These are phyloP conservation scores for Sarcophilus harrisii DNA, from an alignment of 2,797 vertebrate genomes.

Conservation along the genomic window DNA sequence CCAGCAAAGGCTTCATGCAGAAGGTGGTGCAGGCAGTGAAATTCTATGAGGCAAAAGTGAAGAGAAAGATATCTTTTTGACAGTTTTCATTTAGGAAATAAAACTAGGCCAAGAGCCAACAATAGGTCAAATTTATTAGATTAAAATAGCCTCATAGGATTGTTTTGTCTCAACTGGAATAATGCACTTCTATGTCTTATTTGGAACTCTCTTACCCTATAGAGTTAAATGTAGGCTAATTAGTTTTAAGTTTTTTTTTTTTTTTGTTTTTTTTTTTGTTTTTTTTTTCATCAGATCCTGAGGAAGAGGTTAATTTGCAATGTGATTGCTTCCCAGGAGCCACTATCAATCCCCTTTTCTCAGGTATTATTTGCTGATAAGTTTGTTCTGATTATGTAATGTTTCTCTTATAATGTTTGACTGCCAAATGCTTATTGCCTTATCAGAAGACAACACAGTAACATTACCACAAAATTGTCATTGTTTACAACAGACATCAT, in stretches of 20 bases:
- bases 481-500: constrained; percentile 9
- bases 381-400: constrained; percentile 14
- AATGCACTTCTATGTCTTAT: not conserved
- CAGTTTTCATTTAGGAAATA: not conserved
- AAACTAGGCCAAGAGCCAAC: not conserved
- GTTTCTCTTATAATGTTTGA: not conserved
- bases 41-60: not conserved
- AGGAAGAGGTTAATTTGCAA: constrained; percentile 2
- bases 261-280: no score
- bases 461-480: not conserved
- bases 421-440: constrained; percentile 1
- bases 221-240: constrained; percentile 9
- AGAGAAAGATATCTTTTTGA: not conserved
- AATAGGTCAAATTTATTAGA: not conserved
- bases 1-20: not conserved
- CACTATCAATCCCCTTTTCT: not conserved
- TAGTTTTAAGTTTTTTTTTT: not conserved
- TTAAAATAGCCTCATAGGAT: not conserved
- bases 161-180: not conserved
- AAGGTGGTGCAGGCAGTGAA: not conserved
- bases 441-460: constrained; percentile 16
- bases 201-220: not conserved
- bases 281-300: not conserved
- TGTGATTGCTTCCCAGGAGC: not conserved
- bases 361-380: constrained; percentile 12